Evolutionary conservation across 2,888 invertebrate genomes (phyloP).

Genomic region (Nephrotoma appendiculata): DNA sequence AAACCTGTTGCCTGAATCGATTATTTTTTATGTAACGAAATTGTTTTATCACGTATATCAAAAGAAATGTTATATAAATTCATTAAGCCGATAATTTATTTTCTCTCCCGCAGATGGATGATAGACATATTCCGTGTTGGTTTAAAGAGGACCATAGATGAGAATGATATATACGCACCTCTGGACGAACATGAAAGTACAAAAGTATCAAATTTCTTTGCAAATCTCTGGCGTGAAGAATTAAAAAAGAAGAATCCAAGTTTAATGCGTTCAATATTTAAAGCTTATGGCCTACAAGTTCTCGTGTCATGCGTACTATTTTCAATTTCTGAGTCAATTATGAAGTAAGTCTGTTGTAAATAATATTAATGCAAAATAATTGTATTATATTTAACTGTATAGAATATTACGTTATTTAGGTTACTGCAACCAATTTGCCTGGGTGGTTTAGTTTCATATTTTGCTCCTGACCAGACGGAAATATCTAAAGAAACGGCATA

Average conservation of each 20-base stretch:
- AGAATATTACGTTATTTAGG: slow-evolving; percentile 28
- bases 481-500: slow-evolving; percentile 43
- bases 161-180: slow-evolving; percentile 41
- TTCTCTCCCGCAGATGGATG: slow-evolving; percentile 26
- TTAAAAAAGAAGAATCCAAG: slow-evolving; percentile 30
- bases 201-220: slow-evolving; percentile 32
- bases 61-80: background rate
- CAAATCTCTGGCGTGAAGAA: slow-evolving; percentile 31
- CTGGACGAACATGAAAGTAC: slow-evolving; percentile 38
- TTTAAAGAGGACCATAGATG: slow-evolving; percentile 33
- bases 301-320: slow-evolving; percentile 23
- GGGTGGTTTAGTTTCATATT: slow-evolving; percentile 50
- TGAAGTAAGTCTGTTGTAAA: slow-evolving; percentile 20
- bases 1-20: background rate
- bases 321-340: slow-evolving; percentile 22
- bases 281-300: slow-evolving; percentile 32
- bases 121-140: slow-evolving; percentile 37
- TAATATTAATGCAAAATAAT: background rate
- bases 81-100: background rate
- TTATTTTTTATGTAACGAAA: background rate
- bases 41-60: background rate
- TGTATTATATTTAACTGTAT: slow-evolving; percentile 1
- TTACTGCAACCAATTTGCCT: slow-evolving; percentile 48
- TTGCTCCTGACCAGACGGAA: slow-evolving; percentile 36
- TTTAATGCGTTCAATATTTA: slow-evolving; percentile 30